Base-by-base conservation (phyloP, 2,888 invertebrate species). In the Tupiocoris notatus region DNA sequence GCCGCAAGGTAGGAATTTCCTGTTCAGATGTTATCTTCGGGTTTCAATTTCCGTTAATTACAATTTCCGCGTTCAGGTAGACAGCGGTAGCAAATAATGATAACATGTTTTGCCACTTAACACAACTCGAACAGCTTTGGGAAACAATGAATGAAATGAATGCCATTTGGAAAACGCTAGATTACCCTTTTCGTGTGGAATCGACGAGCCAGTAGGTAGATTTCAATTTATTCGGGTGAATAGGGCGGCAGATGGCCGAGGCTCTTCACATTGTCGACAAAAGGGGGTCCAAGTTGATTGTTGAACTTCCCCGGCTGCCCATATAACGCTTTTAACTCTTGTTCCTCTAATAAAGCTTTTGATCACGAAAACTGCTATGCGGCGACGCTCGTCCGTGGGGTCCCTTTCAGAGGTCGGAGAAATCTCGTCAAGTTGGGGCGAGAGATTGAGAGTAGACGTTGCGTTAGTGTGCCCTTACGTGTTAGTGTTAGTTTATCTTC, bases 251-350 rank as follows among this genome's bases (percentile, higher is more conserved):
- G 39, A 39, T 39, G 39, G 39, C 39, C 39, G 39, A 12, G 12
- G 39, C 39, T 39, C 39, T 39, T 39, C 65, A 65, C 39, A 63
- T 63, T 23, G 17, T 39, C 65, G 39, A 39, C 9, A n/a, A 24
- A 23, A 18, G 39, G 65, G 39, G 65, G 12, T n/a, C 39, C 39
- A 39, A 39, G 65, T 39, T 65, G 65, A 65, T 65, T 65, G 65
- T 65, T 20, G 65, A 65, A 39, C 65, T 65, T 65, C 65, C 65
- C 65, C 39, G 39, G 39, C 39, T 12, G 3, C 39, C 25, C 65
- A 18, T 20, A 39, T 65, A 65, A 65, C 65, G 65, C 65, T 65
- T 39, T 39, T 24, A 65, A 65, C 39, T 65, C 39, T 39, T 65
- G 25, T 65, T 39, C 39, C 18, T 17, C 65, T 65, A 65, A 65